A percentile compares a stretch with the other conserved stretches of the same genome.
Conservation (phyloP, 2,797 vertebrate genomes). For the Serranus cabrilla region DNA sequence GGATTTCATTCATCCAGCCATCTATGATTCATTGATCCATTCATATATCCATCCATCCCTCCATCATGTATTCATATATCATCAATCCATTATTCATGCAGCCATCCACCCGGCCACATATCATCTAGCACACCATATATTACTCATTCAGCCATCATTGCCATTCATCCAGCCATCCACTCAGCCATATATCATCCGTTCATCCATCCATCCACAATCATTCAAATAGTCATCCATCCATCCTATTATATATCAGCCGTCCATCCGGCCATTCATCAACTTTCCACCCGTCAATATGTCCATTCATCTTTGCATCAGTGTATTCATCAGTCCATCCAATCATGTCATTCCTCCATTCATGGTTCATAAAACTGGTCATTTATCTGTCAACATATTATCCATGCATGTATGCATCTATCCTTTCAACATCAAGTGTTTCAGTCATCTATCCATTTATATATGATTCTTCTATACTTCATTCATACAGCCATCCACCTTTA, state of each 20-base stretch:
- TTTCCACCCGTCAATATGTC: neutral
- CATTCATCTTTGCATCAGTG: too few species aligned
- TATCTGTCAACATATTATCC: neutral
- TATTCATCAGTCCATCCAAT: too few species aligned
- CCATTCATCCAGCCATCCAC: too few species aligned
- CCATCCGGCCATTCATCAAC: neutral
- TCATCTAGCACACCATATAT: neutral
- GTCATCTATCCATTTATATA: neutral
- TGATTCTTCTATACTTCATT: neutral
- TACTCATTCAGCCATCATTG: too few species aligned
- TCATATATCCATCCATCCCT: neutral
- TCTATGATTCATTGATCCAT: neutral
- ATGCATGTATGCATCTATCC: neutral
- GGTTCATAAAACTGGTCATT: too few species aligned
- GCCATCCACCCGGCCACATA: too few species aligned
- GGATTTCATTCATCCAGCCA: neutral
- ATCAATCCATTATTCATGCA: neutral
- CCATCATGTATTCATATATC: too few species aligned
- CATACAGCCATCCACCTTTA: neutral
- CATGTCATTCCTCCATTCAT: too few species aligned
- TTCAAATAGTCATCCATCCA: neutral
- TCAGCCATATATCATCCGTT: too few species aligned
- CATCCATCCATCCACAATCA: too few species aligned
- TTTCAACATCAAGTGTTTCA: neutral
- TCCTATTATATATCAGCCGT: neutral